These are phyloP conservation scores for Sceloporus tristichus DNA, from an alignment of 2,113 vertebrate genomes.

Conservation along the genomic window DNA sequence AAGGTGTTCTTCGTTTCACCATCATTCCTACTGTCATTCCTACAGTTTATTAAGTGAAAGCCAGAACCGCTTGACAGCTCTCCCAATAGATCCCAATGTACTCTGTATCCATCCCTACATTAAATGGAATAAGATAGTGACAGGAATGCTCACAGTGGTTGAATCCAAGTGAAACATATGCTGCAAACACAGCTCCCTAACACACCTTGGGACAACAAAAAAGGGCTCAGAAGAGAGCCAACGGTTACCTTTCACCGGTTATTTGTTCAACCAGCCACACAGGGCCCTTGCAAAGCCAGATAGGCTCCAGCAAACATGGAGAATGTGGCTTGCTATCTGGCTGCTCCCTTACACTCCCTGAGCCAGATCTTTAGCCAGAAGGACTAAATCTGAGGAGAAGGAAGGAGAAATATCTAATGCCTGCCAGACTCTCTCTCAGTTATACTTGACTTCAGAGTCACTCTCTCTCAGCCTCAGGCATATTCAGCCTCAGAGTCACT, in stretches of 20 bases:
- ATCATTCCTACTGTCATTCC: background rate
- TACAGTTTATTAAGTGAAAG: background rate
- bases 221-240: background rate
- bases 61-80: background rate
- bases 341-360: background rate
- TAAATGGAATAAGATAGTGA: background rate
- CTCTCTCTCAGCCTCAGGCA: too few relatives aligned
- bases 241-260: background rate
- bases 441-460: too few relatives aligned
- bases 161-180: background rate
- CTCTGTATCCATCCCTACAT: background rate
- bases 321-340: background rate
- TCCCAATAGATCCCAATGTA: background rate
- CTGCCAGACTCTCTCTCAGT: too few relatives aligned
- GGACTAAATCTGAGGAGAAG: too few relatives aligned
- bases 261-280: background rate
- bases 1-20: background rate
- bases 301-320: background rate
- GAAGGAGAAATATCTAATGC: too few relatives aligned
- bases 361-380: background rate
- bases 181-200: background rate
- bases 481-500: too few relatives aligned
- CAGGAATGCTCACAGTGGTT: background rate
- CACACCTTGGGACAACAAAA: background rate
- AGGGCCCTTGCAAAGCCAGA: constrained; percentile 1